Evolutionary conservation across 2,113 vertebrate species (phyloP), one percentile per base, ranked within the genome.

Genomic region (Peromyscus maniculatus): DNA sequence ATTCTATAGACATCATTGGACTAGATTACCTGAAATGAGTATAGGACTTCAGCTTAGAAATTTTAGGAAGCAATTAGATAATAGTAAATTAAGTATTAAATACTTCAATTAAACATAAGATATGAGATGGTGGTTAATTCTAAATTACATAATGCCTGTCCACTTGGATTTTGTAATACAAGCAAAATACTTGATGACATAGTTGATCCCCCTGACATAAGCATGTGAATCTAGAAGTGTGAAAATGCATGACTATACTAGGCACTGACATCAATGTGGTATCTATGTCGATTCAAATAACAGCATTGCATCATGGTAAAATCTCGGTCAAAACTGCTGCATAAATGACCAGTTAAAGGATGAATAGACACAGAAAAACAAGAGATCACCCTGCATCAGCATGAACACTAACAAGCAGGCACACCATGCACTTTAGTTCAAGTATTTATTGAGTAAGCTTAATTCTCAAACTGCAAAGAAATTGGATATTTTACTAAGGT

Each of bases 391-490:
- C 1, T 33, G 2, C 2, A 89, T 82, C 17, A 72, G 0, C 28
- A 91, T 8, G 46, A 77, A 64, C 31, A 7, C 10, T 2, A 83
- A 39, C 26, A 39, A 31, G 3, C 31, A 72, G 36, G 78, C 95
- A 78, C 13, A 71, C 1, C 8, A 26, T n/a, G 19, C 7, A 43
- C n/a, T 94, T 90, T 64, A 71, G 31, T 74, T 69, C 69, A 64
- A 52, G 55, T 16, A 83, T 57, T 78, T 39, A 36, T 15, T 88
- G 66, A 95, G 7, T 52, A 74, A 33, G 43, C 22, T 93, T 82
- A 82, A 33, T 84, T 87, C 59, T 96, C 78, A 83, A 83, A 55
- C 57, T 83, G 21, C 19, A 87, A 43, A 49, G 3, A 64, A 91
- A 87, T 75, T 5, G 33, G 0, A n/a, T 74, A 22, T 13, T 79